Conservation (phyloP, 2,113 vertebrate genomes). For the Prunella fulvescens region DNA sequence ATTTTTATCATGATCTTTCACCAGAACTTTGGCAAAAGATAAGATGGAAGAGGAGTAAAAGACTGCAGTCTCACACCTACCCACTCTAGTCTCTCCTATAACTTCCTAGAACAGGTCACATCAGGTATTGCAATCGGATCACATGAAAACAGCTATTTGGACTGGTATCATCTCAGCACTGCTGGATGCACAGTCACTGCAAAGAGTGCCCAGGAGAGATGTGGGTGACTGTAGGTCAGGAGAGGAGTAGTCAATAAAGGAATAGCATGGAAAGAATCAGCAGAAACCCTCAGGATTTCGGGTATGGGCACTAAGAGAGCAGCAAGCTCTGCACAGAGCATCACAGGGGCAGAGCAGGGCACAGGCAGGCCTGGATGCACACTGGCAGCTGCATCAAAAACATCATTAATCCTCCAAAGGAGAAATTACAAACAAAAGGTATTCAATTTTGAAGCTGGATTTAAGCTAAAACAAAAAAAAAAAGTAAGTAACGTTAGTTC, state of each 20-base stretch:
- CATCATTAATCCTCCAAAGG: neutral
- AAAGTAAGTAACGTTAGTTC: neutral
- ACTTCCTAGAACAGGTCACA: neutral
- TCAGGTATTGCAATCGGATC: neutral
- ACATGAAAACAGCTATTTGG: neutral
- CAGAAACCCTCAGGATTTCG: neutral
- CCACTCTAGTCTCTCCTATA: neutral
- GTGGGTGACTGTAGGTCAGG: neutral
- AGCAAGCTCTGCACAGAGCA: neutral
- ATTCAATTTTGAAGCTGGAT: neutral
- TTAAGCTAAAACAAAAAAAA: neutral
- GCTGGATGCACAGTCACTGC: neutral
- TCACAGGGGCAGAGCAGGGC: neutral
- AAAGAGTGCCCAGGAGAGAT: neutral
- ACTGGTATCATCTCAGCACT: neutral
- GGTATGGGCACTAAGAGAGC: neutral
- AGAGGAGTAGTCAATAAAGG: fast-evolving
- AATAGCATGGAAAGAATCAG: fast-evolving
- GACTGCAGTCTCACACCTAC: neutral
- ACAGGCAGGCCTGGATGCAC: neutral
- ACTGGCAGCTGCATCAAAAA: neutral
- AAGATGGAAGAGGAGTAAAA: neutral
- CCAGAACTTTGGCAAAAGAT: neutral
- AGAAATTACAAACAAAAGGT: neutral
- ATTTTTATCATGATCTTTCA: neutral